Conservation (phyloP, 2,113 vertebrate genomes). For the Thamnophis sirtalis region DNA sequence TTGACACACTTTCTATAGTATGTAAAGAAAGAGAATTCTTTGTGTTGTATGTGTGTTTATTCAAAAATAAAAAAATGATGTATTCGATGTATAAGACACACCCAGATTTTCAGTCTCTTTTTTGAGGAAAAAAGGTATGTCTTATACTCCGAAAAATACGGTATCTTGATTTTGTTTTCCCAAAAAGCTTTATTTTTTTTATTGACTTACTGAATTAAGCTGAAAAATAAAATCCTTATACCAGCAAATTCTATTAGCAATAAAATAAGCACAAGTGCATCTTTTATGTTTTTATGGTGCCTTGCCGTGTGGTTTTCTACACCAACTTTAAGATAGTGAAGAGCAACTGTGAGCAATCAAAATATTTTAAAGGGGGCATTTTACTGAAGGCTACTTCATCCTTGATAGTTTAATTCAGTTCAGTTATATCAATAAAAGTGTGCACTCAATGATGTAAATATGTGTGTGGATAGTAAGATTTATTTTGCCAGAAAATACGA, state of each 20-base stretch:
- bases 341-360: slow-evolving; percentile 18
- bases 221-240: slow-evolving; percentile 29
- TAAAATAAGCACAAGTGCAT: slow-evolving; percentile 1
- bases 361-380: slow-evolving; percentile 10
- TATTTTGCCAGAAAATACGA: background rate
- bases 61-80: too few relatives aligned
- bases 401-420: background rate
- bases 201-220: slow-evolving; percentile 3
- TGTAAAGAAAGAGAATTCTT: too few relatives aligned
- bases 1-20: too few relatives aligned
- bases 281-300: slow-evolving; percentile 35
- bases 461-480: background rate
- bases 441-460: background rate
- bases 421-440: background rate
- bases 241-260: slow-evolving; percentile 32
- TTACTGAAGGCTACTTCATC: background rate
- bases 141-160: too few relatives aligned
- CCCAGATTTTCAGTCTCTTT: too few relatives aligned
- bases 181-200: background rate
- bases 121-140: too few relatives aligned
- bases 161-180: background rate
- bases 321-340: slow-evolving; percentile 31
- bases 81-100: too few relatives aligned
- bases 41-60: too few relatives aligned
- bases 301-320: slow-evolving; percentile 24